A percentile compares a stretch with the other conserved stretches of the same genome.
These are phyloP conservation scores for Istiophorus platypterus DNA, from an alignment of 2,113 vertebrate genomes.

Conservation along the genomic window DNA sequence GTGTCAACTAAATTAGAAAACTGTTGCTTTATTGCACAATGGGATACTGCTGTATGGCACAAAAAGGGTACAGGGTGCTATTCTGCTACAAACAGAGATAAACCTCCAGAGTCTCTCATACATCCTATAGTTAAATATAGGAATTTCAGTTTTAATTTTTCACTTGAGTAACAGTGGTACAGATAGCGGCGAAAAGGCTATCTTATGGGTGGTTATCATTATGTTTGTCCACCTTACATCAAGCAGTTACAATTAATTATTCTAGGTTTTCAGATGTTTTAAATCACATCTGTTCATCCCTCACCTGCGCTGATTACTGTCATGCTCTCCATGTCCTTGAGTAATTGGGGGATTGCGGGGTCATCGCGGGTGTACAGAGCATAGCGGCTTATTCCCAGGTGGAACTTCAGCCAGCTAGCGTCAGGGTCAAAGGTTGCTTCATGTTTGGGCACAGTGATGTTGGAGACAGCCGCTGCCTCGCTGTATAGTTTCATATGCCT, in stretches of 20 bases:
- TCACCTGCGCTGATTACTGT: slow-evolving; percentile 88
- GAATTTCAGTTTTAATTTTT: no score
- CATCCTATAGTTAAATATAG: neutral
- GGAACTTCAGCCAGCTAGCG: slow-evolving; percentile 94
- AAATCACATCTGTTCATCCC: neutral
- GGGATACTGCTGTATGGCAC: no score
- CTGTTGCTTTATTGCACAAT: neutral
- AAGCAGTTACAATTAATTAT: neutral
- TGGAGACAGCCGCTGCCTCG: slow-evolving; percentile 72
- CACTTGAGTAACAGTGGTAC: no score
- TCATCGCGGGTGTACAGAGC: slow-evolving; percentile 90
- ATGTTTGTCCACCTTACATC: neutral
- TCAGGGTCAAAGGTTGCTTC: slow-evolving; percentile 79
- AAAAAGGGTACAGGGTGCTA: neutral
- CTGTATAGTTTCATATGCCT: slow-evolving; percentile 82
- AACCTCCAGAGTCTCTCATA: neutral
- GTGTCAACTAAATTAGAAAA: neutral
- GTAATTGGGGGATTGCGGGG: slow-evolving; percentile 79
- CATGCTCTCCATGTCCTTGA: slow-evolving; percentile 85
- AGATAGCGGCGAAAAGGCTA: no score
- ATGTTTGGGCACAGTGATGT: slow-evolving; percentile 71
- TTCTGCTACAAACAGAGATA: neutral
- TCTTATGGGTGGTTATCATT: neutral
- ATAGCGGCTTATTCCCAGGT: slow-evolving; percentile 90
- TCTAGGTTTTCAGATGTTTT: neutral